Base-by-base conservation (phyloP, 2,113 vertebrate genomes). In the Coryphaenoides rupestris region DNA sequence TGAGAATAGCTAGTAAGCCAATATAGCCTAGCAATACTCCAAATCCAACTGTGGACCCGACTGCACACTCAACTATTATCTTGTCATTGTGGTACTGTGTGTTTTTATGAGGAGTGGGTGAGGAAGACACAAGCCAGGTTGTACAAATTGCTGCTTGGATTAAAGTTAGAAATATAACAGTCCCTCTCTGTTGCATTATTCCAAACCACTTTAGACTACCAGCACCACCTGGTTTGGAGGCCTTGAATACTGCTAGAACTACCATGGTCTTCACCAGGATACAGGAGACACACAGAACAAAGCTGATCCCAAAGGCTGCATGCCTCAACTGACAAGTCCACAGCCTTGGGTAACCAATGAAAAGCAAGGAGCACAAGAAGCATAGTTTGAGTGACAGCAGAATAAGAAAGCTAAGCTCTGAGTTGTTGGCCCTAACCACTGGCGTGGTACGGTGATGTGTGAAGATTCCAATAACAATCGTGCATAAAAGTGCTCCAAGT, bases 201-300 rank as follows among this genome's bases (percentile, higher is more conserved):
- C 89, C 88, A 26, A 90, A 90, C 84, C 86, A 90, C 52, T 80
- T 86, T 10, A 87, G 68, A 1, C 58, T 5, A 2, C 68, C n/a
- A 33, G 63, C 78, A 3, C 75, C 74, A 23, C 84, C 81, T 5
- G 89, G 88, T 0, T 73, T 63, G 67, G 83, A 66, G 79, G 83
- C 67, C 63, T 73, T 69, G 65, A 91, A 77, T 70, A 83, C 90
- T n/a, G 84, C 86, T 22, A 91, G 68, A 26, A 90, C 90, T 23
- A 90, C 89, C 12, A 91, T 77, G 7, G 90, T 91, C 55, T 91
- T 91, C 3, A 88, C 84, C 62, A 83, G 79, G 19, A 91, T 86
- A 66, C 88, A 90, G 40, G 90, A 89, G 58, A 91, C 66, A 55
- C 84, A 87, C 16, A 91, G 74, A 0, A 88, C 88, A 74, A 91